Evolutionary conservation across 2,888 invertebrate species (phyloP).

Genomic region (Altica lythri): DNA sequence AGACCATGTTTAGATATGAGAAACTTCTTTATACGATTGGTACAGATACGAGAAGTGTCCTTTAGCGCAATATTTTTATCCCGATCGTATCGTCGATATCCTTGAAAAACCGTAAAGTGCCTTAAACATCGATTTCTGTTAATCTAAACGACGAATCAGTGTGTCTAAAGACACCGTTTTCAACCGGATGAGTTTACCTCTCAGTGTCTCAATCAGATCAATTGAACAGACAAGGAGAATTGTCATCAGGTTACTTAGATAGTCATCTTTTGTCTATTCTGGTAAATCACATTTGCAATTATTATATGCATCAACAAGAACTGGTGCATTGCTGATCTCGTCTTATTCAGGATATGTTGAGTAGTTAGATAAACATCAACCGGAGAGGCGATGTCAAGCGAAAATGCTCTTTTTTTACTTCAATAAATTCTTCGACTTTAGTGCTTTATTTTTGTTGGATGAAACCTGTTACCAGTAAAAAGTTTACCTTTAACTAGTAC

Average conservation of each 20-base stretch:
- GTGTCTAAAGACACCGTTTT: constrained; percentile 45
- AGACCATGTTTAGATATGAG: neutral
- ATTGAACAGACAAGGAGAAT: constrained; percentile 47
- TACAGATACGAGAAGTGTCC: constrained; percentile 7
- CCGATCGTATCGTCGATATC: constrained; percentile 19
- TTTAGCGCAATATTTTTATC: constrained; percentile 12
- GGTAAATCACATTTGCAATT: constrained; percentile 45
- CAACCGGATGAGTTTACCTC: constrained; percentile 41
- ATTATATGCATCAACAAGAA: constrained; percentile 38
- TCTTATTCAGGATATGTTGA: constrained; percentile 32
- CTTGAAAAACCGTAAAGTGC: constrained; percentile 30
- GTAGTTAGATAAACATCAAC: constrained; percentile 35
- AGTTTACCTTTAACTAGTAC: no score
- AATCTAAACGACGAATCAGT: constrained; percentile 48
- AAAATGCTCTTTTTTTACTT: constrained; percentile 29
- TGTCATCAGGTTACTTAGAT: constrained; percentile 47
- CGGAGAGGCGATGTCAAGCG: constrained; percentile 24
- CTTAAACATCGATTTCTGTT: constrained; percentile 31
- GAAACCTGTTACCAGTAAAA: constrained; percentile 19
- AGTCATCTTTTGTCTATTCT: constrained; percentile 39
- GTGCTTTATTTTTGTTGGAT: constrained; percentile 21
- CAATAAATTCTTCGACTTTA: constrained; percentile 27
- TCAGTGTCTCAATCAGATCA: constrained; percentile 51
- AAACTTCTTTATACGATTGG: constrained; percentile 8
- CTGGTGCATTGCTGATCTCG: constrained; percentile 36